phyloP scores from a whole-genome alignment of 2,113 vertebrate species.

The Tragelaphus imberbis region DNA sequence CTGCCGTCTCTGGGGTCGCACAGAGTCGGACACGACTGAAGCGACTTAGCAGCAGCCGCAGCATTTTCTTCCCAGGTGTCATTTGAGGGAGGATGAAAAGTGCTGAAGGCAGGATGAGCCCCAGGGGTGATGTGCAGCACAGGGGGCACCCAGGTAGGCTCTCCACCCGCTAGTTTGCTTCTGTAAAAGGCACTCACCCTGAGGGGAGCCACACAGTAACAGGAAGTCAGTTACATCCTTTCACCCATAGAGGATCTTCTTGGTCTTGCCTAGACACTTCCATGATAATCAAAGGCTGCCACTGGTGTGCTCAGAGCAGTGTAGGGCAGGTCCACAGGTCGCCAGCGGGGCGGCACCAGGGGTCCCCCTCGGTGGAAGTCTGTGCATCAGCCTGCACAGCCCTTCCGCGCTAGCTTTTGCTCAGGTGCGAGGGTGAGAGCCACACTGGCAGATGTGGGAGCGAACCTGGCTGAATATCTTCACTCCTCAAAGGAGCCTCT shows the following conservation, averaged over 20 bases:
- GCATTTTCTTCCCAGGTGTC: not conserved
- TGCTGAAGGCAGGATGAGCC: not conserved
- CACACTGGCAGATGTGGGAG: not conserved
- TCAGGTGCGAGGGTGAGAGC: not conserved
- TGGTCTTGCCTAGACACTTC: not conserved
- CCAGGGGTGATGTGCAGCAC: not conserved
- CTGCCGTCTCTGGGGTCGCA: rapidly evolving
- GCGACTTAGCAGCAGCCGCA: not conserved
- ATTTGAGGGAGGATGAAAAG: not conserved
- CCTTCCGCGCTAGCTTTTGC: not conserved
- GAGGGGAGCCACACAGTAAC: not conserved
- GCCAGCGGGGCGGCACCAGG: not conserved
- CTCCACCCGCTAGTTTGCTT: not conserved
- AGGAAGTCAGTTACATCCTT: not conserved
- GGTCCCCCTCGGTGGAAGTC: not conserved
- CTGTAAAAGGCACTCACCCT: not conserved
- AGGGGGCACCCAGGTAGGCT: not conserved
- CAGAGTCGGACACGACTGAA: rapidly evolving
- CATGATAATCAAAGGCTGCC: not conserved
- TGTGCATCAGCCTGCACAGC: not conserved
- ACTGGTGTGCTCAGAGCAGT: not conserved
- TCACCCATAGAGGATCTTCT: not conserved
- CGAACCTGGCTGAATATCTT: not conserved
- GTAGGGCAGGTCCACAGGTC: not conserved
- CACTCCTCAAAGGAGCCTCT: not conserved